phyloP scores from a whole-genome alignment of 2,888 invertebrate genomes.

The Anthoptus insignis region DNA sequence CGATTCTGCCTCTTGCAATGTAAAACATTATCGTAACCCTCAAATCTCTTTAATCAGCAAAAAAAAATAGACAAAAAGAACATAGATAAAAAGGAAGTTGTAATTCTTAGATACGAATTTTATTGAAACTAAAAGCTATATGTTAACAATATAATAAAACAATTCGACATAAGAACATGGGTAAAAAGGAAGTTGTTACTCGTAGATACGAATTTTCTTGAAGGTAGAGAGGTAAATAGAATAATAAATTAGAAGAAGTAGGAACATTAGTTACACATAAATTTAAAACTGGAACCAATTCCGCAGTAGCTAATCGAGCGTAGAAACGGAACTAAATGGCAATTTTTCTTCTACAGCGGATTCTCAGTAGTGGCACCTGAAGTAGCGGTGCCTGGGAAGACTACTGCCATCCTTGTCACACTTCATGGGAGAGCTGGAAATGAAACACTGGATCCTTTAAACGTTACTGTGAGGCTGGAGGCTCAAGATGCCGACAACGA shows the following conservation, averaged over 20 bases:
- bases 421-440: constrained; percentile 83
- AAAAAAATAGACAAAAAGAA: too few species aligned
- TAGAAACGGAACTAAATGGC: constrained; percentile 34
- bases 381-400: constrained; percentile 89
- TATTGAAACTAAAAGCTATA: too few species aligned
- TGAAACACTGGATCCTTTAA: constrained; percentile 79
- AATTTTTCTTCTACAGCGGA: constrained; percentile 77
- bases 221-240: constrained; percentile 14
- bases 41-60: too few species aligned
- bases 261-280: constrained; percentile 29
- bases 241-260: constrained; percentile 31
- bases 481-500: constrained; percentile 79
- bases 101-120: too few species aligned
- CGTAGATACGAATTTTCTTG: constrained; percentile 20
- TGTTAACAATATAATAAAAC: too few species aligned
- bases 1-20: too few species aligned
- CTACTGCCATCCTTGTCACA: constrained; percentile 89
- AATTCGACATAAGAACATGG: too few species aligned
- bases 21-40: too few species aligned
- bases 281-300: constrained; percentile 35
- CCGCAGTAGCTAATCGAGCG: constrained; percentile 25
- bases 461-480: constrained; percentile 87
- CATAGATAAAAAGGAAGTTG: too few species aligned
- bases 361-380: constrained; percentile 90
- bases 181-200: constrained; percentile 21